Evolutionary conservation across 2,797 vertebrate genomes (phyloP).

Genomic region (Argentina silus): DNA sequence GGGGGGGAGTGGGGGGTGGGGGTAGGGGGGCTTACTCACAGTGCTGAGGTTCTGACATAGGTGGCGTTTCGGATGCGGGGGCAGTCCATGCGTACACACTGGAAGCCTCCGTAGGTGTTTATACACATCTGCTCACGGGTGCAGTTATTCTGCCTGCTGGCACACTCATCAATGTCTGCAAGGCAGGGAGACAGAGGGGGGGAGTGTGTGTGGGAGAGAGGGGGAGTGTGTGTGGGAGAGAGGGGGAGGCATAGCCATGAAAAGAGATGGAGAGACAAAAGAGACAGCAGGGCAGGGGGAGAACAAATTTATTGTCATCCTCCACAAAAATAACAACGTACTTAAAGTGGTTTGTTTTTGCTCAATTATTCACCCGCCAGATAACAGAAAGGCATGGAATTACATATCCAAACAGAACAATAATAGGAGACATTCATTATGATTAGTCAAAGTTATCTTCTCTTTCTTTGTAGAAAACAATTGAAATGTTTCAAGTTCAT

Average conservation of each 20-base stretch:
- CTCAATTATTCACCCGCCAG: neutral
- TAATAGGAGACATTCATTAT: conserved; percentile 8
- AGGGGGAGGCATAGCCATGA: neutral
- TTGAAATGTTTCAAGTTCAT: neutral
- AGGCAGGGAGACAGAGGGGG: neutral
- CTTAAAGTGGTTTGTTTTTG: neutral
- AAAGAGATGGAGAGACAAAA: neutral
- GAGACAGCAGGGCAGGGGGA: conserved; percentile 6
- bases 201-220: neutral
- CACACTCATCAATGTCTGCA: conserved; percentile 87
- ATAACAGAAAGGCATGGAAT: neutral
- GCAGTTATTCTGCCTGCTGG: conserved; percentile 82
- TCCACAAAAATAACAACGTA: neutral
- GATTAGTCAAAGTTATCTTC: neutral
- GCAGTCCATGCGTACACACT: conserved; percentile 84
- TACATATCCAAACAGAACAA: neutral
- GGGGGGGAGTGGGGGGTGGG: neutral
- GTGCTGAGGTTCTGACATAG: conserved; percentile 84
- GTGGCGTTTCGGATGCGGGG: conserved; percentile 78
- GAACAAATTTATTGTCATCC: neutral
- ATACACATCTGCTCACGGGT: conserved; percentile 82
- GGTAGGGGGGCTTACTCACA: conserved; percentile 76
- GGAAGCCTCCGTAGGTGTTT: conserved; percentile 85
- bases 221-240: neutral
- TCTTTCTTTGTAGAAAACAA: conserved; percentile 1